Percentiles rank a stretch among this genome's conserved stretches.
These are phyloP conservation scores for Elephas maximus DNA, from an alignment of 2,113 vertebrate genomes.

Conservation along the genomic window DNA sequence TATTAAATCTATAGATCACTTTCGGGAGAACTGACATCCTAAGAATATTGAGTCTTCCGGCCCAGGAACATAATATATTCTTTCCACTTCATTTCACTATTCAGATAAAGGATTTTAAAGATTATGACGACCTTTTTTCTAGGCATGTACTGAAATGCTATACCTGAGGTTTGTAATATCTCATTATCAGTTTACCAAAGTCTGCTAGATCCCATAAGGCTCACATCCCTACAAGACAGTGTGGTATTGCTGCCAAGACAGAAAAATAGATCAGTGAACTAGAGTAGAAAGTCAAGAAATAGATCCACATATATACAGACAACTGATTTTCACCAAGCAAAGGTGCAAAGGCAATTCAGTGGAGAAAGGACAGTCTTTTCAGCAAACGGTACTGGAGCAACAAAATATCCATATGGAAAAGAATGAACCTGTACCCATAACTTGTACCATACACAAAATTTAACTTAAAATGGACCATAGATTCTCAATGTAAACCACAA, in stretches of 20 bases:
- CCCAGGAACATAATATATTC: background rate
- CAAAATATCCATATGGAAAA: background rate
- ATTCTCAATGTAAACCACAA: slow-evolving; percentile 45
- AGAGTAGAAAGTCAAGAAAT: slow-evolving; percentile 54
- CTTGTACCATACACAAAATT: background rate
- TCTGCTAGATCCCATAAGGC: background rate
- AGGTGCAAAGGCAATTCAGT: slow-evolving; percentile 34
- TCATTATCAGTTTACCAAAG: slow-evolving; percentile 25
- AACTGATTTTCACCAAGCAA: background rate
- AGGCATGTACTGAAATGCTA: background rate
- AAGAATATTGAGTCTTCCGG: background rate
- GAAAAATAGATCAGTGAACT: slow-evolving; percentile 33
- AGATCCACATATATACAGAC: background rate
- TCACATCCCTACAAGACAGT: slow-evolving; percentile 7
- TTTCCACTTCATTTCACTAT: background rate
- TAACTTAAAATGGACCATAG: slow-evolving; percentile 22
- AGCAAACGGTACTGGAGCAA: slow-evolving; percentile 52
- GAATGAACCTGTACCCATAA: background rate
- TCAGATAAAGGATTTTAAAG: background rate
- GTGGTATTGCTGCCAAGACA: background rate
- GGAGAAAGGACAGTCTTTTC: slow-evolving; percentile 39
- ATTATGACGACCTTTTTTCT: background rate
- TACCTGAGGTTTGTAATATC: background rate
- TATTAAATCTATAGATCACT: background rate
- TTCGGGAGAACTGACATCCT: slow-evolving; percentile 6